A percentile compares a stretch with the other conserved stretches of the same genome.
Conservation (phyloP, 2,113 vertebrate genomes). For the Lagopus leucura region DNA sequence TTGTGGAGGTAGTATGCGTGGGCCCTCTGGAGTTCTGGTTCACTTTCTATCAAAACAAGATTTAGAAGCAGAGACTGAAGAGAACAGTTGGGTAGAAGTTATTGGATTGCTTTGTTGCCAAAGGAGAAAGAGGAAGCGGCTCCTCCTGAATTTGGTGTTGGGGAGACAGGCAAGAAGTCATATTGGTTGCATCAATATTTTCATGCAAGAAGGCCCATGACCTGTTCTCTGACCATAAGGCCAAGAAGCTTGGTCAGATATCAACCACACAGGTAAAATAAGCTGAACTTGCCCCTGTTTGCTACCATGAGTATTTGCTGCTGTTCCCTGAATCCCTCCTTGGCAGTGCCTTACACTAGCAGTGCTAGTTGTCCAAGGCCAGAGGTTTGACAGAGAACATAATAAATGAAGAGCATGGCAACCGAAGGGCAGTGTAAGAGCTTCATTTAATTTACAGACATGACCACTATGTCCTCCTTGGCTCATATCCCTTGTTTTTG, state of each 20-base stretch:
- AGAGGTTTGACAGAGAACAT: background rate
- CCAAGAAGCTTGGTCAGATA: background rate
- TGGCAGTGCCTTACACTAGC: background rate
- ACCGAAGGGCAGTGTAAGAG: background rate
- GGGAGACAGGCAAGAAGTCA: background rate
- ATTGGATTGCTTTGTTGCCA: background rate
- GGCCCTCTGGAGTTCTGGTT: background rate
- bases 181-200: rapidly evolving
- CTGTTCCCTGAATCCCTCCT: background rate
- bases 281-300: background rate
- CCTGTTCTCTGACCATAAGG: background rate
- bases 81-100: background rate
- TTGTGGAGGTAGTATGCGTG: background rate
- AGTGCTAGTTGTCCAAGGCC: background rate
- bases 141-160: background rate
- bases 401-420: background rate
- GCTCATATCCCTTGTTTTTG: background rate
- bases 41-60: background rate
- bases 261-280: background rate
- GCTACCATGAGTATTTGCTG: background rate
- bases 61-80: background rate
- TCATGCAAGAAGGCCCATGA: background rate
- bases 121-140: background rate
- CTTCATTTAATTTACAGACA: background rate
- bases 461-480: rapidly evolving